Conservation (phyloP, 1,140 invertebrate genomes). For the Chironomus striatipennis region DNA sequence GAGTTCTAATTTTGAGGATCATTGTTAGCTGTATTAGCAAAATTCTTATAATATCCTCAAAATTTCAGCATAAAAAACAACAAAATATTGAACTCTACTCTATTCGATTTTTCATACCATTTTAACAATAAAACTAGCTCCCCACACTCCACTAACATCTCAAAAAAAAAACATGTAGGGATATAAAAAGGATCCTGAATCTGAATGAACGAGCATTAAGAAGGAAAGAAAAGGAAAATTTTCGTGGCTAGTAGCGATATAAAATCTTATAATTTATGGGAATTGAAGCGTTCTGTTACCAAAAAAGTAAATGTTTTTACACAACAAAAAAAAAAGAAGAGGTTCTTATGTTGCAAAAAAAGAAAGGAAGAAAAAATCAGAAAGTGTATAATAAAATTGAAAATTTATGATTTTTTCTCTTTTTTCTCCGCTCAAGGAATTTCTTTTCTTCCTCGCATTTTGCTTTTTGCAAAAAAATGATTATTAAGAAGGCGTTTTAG, state of each 20-base stretch:
- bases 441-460: neutral
- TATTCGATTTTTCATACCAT: too few species aligned
- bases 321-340: too few species aligned
- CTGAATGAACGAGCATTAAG: too few species aligned
- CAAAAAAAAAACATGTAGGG: too few species aligned
- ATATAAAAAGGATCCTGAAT: too few species aligned
- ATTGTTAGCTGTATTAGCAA: too few species aligned
- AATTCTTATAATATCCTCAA: too few species aligned
- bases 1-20: too few species aligned
- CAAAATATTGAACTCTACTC: too few species aligned
- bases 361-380: neutral
- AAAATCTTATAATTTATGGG: constrained; percentile 21
- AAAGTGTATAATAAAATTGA: constrained; percentile 23
- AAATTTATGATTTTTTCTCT: constrained; percentile 17
- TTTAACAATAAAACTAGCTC: too few species aligned
- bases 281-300: constrained; percentile 17
- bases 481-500: constrained; percentile 16
- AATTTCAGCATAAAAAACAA: too few species aligned
- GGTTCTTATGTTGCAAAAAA: neutral
- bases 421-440: neutral
- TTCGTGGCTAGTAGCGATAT: constrained; percentile 19
- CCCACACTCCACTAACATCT: too few species aligned
- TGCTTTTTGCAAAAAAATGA: neutral
- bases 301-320: neutral
- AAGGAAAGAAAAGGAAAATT: neutral